A percentile compares a stretch with the other conserved stretches of the same genome.
phyloP scores from a whole-genome alignment of 2,113 vertebrate species.

The Monopterus albus region DNA sequence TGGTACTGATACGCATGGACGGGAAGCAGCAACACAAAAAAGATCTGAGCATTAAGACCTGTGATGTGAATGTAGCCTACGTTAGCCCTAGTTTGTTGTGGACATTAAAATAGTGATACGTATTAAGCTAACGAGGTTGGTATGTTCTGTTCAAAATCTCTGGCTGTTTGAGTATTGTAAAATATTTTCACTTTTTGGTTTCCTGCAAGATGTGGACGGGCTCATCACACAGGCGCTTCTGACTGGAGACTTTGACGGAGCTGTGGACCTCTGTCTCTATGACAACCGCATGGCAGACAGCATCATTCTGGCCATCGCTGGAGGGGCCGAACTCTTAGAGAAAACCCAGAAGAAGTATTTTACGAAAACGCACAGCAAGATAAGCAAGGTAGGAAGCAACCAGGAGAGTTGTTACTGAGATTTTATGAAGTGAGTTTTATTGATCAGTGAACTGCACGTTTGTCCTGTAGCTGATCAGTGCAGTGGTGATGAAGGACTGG shows the following conservation, averaged over 20 bases:
- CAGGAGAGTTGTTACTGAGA: fast-evolving
- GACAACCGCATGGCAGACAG: conserved; percentile 97
- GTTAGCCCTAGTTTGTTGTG: no score
- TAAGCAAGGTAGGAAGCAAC: conserved; percentile 90
- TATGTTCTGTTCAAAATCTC: no score
- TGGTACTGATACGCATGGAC: no score
- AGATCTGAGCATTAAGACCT: no score
- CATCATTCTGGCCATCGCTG: conserved; percentile 94
- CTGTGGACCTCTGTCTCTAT: conserved; percentile 93
- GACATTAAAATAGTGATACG: no score
- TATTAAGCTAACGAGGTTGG: no score
- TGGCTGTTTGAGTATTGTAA: not conserved
- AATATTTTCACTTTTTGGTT: not conserved
- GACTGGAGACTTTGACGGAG: conserved; percentile 92
- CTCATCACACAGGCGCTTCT: conserved; percentile 95
- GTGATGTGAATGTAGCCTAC: no score
- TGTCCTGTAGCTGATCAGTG: conserved; percentile 89
- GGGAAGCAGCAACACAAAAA: no score
- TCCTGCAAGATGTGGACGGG: conserved; percentile 89
- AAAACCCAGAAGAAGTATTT: conserved; percentile 95
- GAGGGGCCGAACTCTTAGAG: conserved; percentile 90
- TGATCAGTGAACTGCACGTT: not conserved
- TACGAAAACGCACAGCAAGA: conserved; percentile 89
- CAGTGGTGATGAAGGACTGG: conserved; percentile 96
- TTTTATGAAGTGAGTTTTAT: not conserved